Conservation (phyloP, 2,888 invertebrate genomes). For the Epirrita christyi region DNA sequence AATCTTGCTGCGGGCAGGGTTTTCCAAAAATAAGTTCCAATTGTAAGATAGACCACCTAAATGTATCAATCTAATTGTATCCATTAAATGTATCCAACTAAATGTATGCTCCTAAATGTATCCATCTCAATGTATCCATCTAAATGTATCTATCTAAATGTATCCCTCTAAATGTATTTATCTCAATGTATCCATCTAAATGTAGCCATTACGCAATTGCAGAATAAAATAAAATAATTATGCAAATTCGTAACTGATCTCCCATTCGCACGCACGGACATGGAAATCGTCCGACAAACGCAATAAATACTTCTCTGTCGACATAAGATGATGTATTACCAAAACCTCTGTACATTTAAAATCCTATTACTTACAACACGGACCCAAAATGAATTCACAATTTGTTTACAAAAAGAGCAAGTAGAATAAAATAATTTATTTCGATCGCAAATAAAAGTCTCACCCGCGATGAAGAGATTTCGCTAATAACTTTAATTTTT, state of each 20-base stretch:
- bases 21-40: no score
- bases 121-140: no score
- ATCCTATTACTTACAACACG: constrained; percentile 73
- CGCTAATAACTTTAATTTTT: constrained; percentile 49
- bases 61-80: no score
- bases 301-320: constrained; percentile 50
- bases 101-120: no score
- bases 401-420: constrained; percentile 59
- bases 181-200: no score
- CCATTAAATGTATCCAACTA: no score
- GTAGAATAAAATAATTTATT: constrained; percentile 57
- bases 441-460: constrained; percentile 63
- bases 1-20: no score
- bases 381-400: constrained; percentile 52
- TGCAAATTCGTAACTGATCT: constrained; percentile 11
- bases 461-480: constrained; percentile 58
- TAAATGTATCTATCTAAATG: no score
- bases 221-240: no score
- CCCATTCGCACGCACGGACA: constrained; percentile 16
- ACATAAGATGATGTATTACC: constrained; percentile 59
- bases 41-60: no score
- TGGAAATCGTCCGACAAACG: constrained; percentile 37
- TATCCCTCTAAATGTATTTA: no score
- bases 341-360: constrained; percentile 62
- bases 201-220: no score